These are phyloP conservation scores for Rhorus exstirpatorius DNA, from an alignment of 2,888 invertebrate genomes.

Conservation along the genomic window DNA sequence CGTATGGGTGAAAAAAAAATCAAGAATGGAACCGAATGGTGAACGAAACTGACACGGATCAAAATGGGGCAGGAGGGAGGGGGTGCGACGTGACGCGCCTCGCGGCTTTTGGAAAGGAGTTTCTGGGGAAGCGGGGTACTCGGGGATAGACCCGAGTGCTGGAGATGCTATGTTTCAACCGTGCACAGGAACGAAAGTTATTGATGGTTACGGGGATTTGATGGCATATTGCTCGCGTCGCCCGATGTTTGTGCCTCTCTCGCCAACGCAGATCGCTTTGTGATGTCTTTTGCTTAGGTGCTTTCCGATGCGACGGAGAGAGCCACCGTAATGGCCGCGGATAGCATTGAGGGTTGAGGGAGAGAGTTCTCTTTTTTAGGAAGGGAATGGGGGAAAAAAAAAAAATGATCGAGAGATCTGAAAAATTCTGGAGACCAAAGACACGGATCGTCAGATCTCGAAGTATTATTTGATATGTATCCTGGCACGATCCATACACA, in stretches of 20 bases:
- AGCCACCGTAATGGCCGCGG: constrained; percentile 73
- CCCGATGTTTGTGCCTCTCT: constrained; percentile 72
- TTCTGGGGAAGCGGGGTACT: constrained; percentile 55
- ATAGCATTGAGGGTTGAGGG: constrained; percentile 27
- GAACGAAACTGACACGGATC: constrained; percentile 52
- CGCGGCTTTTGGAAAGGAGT: constrained; percentile 45
- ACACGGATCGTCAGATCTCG: constrained; percentile 36
- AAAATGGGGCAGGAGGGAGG: constrained; percentile 26
- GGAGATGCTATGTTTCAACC: constrained; percentile 57
- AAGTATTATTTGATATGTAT: constrained; percentile 50
- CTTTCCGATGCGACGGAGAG: constrained; percentile 80
- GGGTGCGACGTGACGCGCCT: constrained; percentile 66
- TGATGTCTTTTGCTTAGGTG: constrained; percentile 84
- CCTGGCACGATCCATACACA: constrained; percentile 15
- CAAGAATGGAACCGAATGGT: constrained; percentile 28
- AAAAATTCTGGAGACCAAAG: constrained; percentile 44
- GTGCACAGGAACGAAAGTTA: constrained; percentile 80
- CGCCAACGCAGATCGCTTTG: constrained; percentile 82
- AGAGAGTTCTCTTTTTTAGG: not conserved
- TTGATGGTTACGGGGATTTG: constrained; percentile 86
- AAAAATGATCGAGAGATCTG: constrained; percentile 43
- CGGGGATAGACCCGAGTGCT: constrained; percentile 67
- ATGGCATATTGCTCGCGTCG: constrained; percentile 85
- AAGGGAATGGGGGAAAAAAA: constrained; percentile 32
- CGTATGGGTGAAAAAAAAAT: constrained; percentile 27